Conservation (phyloP, 2,113 vertebrate genomes). For the Gobiocypris rarus region DNA sequence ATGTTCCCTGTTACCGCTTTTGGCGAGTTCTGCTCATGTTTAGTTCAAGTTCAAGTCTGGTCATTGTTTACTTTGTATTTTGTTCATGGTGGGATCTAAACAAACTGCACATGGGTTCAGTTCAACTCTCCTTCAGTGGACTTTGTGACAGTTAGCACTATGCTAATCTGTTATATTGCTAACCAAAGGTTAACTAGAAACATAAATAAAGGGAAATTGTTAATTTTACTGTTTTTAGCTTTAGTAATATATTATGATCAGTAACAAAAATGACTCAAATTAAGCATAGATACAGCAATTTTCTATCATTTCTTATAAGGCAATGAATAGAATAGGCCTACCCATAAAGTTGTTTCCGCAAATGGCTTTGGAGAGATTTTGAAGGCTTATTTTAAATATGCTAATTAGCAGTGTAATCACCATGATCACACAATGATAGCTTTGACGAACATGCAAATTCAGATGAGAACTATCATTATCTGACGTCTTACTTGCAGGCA, state of each 20-base stretch:
- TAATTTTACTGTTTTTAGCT: neutral
- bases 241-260: neutral
- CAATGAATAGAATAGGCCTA: neutral
- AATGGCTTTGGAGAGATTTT: neutral
- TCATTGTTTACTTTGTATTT: too few species aligned
- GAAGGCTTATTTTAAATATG: neutral
- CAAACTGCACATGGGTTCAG: too few species aligned
- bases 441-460: neutral
- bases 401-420: neutral
- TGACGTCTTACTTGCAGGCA: neutral
- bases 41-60: too few species aligned
- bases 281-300: neutral
- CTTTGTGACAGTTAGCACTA: neutral
- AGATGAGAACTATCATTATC: slow-evolving; percentile 36
- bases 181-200: neutral
- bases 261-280: neutral
- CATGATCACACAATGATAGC: neutral
- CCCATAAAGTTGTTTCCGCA: neutral
- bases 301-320: neutral
- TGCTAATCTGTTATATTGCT: neutral
- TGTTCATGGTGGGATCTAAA: too few species aligned
- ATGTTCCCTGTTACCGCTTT: too few species aligned
- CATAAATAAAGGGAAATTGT: neutral
- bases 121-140: too few species aligned
- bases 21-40: too few species aligned